Evolutionary conservation across 1,140 invertebrate genomes (phyloP), one percentile per base, ranked within the genome.

Genomic region (Trachelipus rathkii): DNA sequence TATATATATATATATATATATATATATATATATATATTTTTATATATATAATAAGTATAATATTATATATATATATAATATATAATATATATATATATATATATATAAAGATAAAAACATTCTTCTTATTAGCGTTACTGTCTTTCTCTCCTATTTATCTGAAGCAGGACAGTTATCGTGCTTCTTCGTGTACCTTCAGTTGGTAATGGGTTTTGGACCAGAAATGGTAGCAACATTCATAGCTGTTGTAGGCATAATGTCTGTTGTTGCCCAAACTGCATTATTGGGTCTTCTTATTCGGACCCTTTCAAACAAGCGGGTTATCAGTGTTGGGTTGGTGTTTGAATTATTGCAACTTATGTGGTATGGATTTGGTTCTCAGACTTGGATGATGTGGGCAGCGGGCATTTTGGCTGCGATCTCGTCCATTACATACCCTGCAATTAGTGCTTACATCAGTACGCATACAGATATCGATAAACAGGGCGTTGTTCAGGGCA

Each of bases 121-220:
- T 82, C 87, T 99, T 79, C 93, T 99, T 89, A 89, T 99, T 79
- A 98, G 96, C 87, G 92, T 97, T 77, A 94, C 97, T 33, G 97
- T 99, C 79, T 96, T 99, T 85, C 89, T 99, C 66, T 98, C 96
- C 43, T 99, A 99, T 87, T 87, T 99, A 81, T 97, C 97, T n/a
- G 98, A 99, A 83, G 89, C 90, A 66, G 83, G 82, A 45, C 82
- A 82, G 87, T 99, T 99, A 87, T 99, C 97, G 76, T 99, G 97
- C 87, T 99, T 99, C 87, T 99, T 99, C 88, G 97, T 99, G 82
- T 99, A 99, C 87, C 89, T 99, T 69, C 96, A 95, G 88, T 88
- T 99, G 82, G 96, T 92, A 81, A 97, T 99, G 92, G 95, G 94
- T 78, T 99, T 99, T 87, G 92, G 92, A 82, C 92, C 91, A 77